Evolutionary conservation across 2,888 invertebrate genomes (phyloP).

Genomic region (Cerastis rubricosa): DNA sequence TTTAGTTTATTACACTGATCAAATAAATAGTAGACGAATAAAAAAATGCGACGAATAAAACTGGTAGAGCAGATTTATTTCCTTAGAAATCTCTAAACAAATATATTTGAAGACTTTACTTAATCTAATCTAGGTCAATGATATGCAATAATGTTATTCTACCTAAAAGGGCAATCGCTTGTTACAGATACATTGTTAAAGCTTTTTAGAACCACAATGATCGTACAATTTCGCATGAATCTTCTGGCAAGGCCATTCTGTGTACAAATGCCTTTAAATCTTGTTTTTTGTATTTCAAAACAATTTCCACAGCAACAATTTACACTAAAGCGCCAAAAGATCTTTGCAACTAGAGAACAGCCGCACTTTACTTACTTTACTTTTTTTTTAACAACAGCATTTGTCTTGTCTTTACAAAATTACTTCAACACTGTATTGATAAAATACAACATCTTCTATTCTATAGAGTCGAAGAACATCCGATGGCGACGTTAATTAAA

Average conservation of each 20-base stretch:
- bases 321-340: not conserved
- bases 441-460: conserved; percentile 22
- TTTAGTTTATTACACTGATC: not conserved
- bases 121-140: not conserved
- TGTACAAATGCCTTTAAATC: not conserved
- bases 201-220: not conserved
- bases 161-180: not conserved
- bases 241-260: not conserved
- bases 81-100: not conserved
- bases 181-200: not conserved
- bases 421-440: not conserved
- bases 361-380: no score
- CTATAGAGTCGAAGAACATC: conserved; percentile 41
- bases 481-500: conserved; percentile 47
- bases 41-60: not conserved
- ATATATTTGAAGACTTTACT: not conserved
- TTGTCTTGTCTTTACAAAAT: not conserved
- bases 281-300: not conserved
- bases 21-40: not conserved
- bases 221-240: not conserved
- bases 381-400: no score
- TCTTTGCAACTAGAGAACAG: not conserved
- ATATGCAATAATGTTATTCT: not conserved
- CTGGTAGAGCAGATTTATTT: not conserved
- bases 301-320: no score